These are phyloP conservation scores for Pseudachorutes palmiensis DNA, from an alignment of 1,140 invertebrate genomes.

Conservation along the genomic window DNA sequence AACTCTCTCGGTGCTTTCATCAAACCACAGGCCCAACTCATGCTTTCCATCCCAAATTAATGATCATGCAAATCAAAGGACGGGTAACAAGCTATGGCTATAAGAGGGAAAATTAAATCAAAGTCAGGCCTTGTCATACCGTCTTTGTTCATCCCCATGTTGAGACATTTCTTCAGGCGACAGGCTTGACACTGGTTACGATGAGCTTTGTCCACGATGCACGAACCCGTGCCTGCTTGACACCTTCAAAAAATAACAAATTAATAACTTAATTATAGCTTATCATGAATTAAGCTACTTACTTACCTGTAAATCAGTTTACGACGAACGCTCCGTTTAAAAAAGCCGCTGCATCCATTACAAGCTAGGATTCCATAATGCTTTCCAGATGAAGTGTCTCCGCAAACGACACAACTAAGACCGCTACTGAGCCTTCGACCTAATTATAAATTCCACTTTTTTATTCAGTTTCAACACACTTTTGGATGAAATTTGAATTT, in stretches of 20 bases:
- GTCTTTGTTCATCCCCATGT: constrained; percentile 99
- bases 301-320: constrained; percentile 92
- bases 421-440: constrained; percentile 47
- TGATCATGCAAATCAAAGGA: constrained; percentile 13
- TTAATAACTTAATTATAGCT: background rate
- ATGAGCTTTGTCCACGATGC: constrained; percentile 96
- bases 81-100: background rate
- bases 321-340: constrained; percentile 90
- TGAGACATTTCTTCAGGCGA: constrained; percentile 91
- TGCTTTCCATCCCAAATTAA: background rate
- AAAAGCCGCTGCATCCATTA: constrained; percentile 98
- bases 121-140: constrained; percentile 57
- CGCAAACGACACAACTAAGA: constrained; percentile 86
- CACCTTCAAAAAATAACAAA: constrained; percentile 58
- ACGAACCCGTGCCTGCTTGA: constrained; percentile 89
- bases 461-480: background rate
- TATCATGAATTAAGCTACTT: background rate
- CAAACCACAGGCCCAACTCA: background rate
- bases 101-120: background rate
- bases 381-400: constrained; percentile 92
- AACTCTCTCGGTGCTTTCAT: background rate
- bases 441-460: constrained; percentile 5
- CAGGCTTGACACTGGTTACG: constrained; percentile 98
- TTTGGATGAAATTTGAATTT: constrained; percentile 9
- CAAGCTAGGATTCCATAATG: constrained; percentile 98